phyloP scores from a whole-genome alignment of 64 coral and sea anemone genomes.

The Stichodactyla helianthus region DNA sequence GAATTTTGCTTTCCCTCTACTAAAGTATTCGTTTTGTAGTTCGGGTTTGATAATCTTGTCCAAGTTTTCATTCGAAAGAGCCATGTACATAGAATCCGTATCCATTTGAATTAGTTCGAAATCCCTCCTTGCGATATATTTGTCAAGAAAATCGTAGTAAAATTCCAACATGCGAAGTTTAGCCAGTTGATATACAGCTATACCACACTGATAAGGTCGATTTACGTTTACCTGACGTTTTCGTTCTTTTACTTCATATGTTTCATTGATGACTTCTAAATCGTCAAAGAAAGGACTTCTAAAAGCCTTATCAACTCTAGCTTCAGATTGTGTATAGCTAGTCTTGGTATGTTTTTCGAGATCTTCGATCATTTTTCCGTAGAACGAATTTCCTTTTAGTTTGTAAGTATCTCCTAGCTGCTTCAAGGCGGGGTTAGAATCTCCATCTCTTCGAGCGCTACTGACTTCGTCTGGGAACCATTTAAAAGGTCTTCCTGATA shows the following conservation, averaged over 20 bases:
- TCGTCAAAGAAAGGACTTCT: conserved; percentile 31
- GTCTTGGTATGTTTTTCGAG: conserved; percentile 9
- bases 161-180: conserved; percentile 41
- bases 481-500: background rate
- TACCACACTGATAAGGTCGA: conserved; percentile 34
- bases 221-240: conserved; percentile 19
- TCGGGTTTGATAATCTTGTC: conserved; percentile 22
- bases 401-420: conserved; percentile 41
- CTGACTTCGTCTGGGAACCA: conserved; percentile 46
- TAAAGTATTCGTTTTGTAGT: background rate
- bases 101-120: conserved; percentile 52
- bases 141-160: too few species aligned
- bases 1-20: conserved; percentile 20
- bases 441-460: conserved; percentile 9
- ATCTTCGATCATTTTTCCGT: conserved; percentile 42
- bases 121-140: conserved; percentile 11
- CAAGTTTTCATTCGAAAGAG: conserved; percentile 3
- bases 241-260: conserved; percentile 2
- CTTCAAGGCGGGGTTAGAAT: background rate
- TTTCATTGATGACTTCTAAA: conserved; percentile 24
- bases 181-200: conserved; percentile 38
- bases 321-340: conserved; percentile 22
- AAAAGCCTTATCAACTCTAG: background rate
- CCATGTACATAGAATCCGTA: conserved; percentile 34
- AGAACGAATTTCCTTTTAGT: conserved; percentile 26